phyloP scores from a whole-genome alignment of 2,888 invertebrate species.

The Cyclophora albipunctata region DNA sequence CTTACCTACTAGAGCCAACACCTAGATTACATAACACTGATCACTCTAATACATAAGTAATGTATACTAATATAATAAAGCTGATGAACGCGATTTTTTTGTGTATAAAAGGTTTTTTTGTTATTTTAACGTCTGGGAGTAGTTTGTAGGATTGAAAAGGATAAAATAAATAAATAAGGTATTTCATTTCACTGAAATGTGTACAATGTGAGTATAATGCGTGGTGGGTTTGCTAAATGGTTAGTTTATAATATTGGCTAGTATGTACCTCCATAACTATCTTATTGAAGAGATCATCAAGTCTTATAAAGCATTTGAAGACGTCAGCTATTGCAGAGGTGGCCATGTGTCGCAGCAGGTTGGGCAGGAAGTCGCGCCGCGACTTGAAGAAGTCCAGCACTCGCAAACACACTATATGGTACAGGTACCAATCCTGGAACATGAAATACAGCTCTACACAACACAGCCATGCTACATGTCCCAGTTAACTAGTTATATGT shows the following conservation, averaged over 20 bases:
- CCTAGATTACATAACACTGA: too few relatives aligned
- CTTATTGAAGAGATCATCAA: conserved; percentile 67
- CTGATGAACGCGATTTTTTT: too few relatives aligned
- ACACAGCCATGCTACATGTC: too few relatives aligned
- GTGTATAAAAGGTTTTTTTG: not conserved
- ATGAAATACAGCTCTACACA: not conserved
- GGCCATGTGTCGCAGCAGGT: conserved; percentile 91
- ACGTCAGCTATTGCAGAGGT: conserved; percentile 97
- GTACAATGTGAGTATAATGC: too few relatives aligned
- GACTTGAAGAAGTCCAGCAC: conserved; percentile 94
- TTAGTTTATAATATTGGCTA: not conserved
- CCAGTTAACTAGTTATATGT: too few relatives aligned
- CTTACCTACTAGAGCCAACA: too few relatives aligned
- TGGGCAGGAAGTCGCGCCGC: conserved; percentile 89
- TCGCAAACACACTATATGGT: conserved; percentile 93
- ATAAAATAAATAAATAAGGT: not conserved
- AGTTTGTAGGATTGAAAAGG: not conserved
- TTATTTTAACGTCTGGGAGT: not conserved
- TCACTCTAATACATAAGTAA: too few relatives aligned
- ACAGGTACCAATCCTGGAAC: conserved; percentile 90
- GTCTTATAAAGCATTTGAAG: conserved; percentile 88
- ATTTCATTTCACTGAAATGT: conserved; percentile 1
- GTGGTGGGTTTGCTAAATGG: too few relatives aligned
- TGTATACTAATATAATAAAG: too few relatives aligned
- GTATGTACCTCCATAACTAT: conserved; percentile 53